phyloP scores from a whole-genome alignment of 2,113 vertebrate genomes.

The Peromyscus leucopus region DNA sequence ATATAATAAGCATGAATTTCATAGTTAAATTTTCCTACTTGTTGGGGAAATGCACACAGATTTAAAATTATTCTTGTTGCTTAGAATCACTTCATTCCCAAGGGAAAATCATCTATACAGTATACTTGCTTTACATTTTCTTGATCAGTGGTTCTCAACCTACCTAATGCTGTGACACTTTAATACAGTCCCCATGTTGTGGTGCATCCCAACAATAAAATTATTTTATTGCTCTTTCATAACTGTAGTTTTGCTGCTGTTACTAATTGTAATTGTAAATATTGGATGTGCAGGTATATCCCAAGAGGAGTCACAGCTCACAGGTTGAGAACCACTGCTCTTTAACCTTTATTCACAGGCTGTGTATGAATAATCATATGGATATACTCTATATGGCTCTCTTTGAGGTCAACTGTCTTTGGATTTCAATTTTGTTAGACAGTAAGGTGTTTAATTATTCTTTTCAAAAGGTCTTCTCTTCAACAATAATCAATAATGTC shows the following conservation, averaged over 20 bases:
- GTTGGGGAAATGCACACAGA: slow-evolving; percentile 48
- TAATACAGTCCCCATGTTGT: background rate
- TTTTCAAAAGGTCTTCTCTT: background rate
- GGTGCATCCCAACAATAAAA: background rate
- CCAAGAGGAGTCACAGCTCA: background rate
- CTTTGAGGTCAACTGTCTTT: background rate
- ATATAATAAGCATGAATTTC: slow-evolving; percentile 44
- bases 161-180: background rate
- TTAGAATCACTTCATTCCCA: slow-evolving; percentile 36
- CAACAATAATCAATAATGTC: background rate
- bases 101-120: background rate
- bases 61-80: slow-evolving; percentile 29
- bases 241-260: background rate
- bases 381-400: background rate
- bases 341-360: background rate
- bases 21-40: slow-evolving; percentile 61
- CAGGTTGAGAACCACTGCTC: background rate
- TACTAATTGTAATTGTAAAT: background rate
- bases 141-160: background rate
- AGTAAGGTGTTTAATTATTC: background rate
- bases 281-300: background rate
- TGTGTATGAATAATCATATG: background rate
- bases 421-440: background rate
- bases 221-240: background rate
- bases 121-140: background rate